Conservation (phyloP, 1,140 invertebrate species). For the Hylyphantes graminicola region DNA sequence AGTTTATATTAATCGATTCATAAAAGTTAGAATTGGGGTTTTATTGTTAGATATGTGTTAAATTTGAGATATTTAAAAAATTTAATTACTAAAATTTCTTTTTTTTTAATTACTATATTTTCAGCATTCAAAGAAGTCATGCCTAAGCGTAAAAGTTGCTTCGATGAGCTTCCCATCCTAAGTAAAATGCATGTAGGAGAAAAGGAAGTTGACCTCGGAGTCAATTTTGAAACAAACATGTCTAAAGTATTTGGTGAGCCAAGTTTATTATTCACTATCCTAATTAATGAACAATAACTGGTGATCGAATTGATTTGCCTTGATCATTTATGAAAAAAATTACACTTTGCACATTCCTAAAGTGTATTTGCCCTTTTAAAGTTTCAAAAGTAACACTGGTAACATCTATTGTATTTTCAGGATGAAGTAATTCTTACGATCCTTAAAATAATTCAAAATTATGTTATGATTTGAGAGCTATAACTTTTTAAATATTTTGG, state of each 20-base stretch:
- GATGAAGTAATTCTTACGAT: too few relatives aligned
- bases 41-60: too few relatives aligned
- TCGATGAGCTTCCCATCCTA: conserved; percentile 21
- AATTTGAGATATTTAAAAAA: too few relatives aligned
- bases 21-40: too few relatives aligned
- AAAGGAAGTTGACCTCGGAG: conserved; percentile 45
- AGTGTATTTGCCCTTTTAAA: too few relatives aligned
- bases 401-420: too few relatives aligned
- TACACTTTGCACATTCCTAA: too few relatives aligned
- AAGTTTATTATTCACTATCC: neutral
- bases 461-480: too few relatives aligned
- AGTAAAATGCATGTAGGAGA: conserved; percentile 45
- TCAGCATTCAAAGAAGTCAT: conserved; percentile 3
- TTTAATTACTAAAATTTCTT: neutral
- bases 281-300: neutral
- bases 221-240: conserved; percentile 46
- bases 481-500: too few relatives aligned
- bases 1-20: too few relatives aligned
- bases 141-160: conserved; percentile 36
- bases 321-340: neutral
- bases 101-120: neutral
- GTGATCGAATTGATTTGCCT: neutral
- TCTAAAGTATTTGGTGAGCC: conserved; percentile 42
- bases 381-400: too few relatives aligned
- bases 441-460: too few relatives aligned